A percentile compares a stretch with the other conserved stretches of the same genome.
These are phyloP conservation scores for Drosophila lowei DNA, from an alignment of 1,140 invertebrate genomes.

Conservation along the genomic window DNA sequence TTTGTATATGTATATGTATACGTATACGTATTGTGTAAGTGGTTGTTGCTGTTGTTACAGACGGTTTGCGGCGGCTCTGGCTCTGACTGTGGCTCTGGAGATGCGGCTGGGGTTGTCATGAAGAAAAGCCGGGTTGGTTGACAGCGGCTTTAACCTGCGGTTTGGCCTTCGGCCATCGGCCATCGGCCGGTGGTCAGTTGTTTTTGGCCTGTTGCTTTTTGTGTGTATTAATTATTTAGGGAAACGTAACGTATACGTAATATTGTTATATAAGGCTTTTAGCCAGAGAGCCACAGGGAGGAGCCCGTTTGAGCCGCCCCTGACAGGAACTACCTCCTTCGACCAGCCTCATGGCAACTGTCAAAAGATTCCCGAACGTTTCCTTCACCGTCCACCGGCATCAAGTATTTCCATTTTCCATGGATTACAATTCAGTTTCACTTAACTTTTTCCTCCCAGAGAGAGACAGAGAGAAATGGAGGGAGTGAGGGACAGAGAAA, in stretches of 20 bases:
- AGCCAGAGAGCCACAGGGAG: not conserved
- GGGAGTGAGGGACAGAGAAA: not conserved
- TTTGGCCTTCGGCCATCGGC: slow-evolving; percentile 14
- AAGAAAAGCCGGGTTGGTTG: not conserved
- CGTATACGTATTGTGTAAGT: too few species aligned
- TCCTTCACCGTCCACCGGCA: not conserved
- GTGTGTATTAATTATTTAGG: slow-evolving; percentile 69
- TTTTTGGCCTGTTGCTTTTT: slow-evolving; percentile 58
- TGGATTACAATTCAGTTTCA: slow-evolving; percentile 26
- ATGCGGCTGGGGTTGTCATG: not conserved
- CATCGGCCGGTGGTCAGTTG: slow-evolving; percentile 2
- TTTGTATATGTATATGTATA: not conserved
- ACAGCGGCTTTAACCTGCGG: slow-evolving; percentile 37
- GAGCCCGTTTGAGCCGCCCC: not conserved
- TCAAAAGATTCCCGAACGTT: slow-evolving; percentile 18
- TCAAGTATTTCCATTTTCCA: slow-evolving; percentile 36
- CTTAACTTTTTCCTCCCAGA: slow-evolving; percentile 11
- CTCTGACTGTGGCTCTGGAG: not conserved
- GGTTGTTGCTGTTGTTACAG: too few species aligned
- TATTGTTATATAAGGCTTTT: slow-evolving; percentile 67
- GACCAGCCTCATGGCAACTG: slow-evolving; percentile 22
- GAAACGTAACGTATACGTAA: slow-evolving; percentile 59
- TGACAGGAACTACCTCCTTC: slow-evolving; percentile 1
- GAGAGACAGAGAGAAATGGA: not conserved
- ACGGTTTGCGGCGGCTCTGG: not conserved